Percentiles rank a stretch among this genome's conserved stretches.
phyloP scores from a whole-genome alignment of 2,113 vertebrate species.

The Anas platyrhynchos region DNA sequence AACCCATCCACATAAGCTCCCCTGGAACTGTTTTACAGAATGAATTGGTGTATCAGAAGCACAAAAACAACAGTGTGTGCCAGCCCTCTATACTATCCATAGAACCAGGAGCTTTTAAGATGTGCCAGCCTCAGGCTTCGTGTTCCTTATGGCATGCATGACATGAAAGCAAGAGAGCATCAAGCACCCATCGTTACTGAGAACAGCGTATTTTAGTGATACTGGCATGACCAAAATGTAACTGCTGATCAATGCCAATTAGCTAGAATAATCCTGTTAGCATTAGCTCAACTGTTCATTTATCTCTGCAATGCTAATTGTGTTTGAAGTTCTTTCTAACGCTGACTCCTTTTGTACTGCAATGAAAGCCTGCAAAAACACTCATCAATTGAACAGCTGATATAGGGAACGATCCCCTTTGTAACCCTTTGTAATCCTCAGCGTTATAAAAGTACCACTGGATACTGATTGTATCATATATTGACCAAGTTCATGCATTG shows the following conservation, averaged over 20 bases:
- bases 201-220: slow-evolving; percentile 25
- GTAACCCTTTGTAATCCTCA: background rate
- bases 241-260: slow-evolving; percentile 66
- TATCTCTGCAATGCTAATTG: slow-evolving; percentile 42
- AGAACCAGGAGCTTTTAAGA: slow-evolving; percentile 25
- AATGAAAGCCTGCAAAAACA: slow-evolving; percentile 39
- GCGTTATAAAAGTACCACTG: background rate
- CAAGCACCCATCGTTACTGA: background rate
- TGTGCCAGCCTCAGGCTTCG: slow-evolving; percentile 29
- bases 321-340: slow-evolving; percentile 36
- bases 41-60: slow-evolving; percentile 59
- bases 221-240: slow-evolving; percentile 26
- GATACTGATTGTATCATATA: background rate
- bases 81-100: background rate
- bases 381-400: slow-evolving; percentile 42
- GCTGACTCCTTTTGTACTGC: slow-evolving; percentile 25
- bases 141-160: background rate
- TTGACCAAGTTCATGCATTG: background rate
- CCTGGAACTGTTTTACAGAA: slow-evolving; percentile 49
- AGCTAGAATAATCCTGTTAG: slow-evolving; percentile 69
- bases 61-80: slow-evolving; percentile 41
- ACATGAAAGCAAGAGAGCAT: slow-evolving; percentile 18
- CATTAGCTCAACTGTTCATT: slow-evolving; percentile 43
- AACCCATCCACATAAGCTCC: slow-evolving; percentile 46
- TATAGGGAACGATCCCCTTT: background rate